Percentiles rank a stretch among this genome's conserved stretches.
Conservation (phyloP, 2,113 vertebrate species). For the Lycaon pictus region DNA sequence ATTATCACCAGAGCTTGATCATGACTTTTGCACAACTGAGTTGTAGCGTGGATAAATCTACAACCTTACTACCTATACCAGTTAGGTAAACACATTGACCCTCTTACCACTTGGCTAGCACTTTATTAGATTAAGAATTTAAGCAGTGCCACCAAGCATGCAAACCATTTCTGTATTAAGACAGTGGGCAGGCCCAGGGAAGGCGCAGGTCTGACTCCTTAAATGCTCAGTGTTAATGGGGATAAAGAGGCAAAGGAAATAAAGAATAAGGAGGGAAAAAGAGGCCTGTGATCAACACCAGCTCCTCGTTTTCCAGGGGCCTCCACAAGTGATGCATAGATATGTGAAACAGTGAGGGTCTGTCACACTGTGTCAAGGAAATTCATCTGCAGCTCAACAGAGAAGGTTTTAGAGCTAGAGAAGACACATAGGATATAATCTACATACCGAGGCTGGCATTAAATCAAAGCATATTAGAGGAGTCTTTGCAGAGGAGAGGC, state of each 20-base stretch:
- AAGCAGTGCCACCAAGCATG: neutral
- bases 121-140: neutral
- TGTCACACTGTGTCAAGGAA: constrained; percentile 58
- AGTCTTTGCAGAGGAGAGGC: neutral
- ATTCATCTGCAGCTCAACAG: constrained; percentile 26
- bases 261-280: neutral
- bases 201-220: neutral
- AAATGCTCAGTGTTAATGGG: neutral
- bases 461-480: constrained; percentile 40
- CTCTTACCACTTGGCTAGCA: neutral
- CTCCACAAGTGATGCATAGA: neutral
- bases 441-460: neutral
- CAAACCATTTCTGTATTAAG: neutral
- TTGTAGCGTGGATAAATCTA: fast-evolving
- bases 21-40: neutral
- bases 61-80: fast-evolving
- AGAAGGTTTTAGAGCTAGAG: neutral
- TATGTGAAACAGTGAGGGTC: neutral
- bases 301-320: neutral
- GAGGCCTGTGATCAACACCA: neutral
- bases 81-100: neutral
- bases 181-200: neutral
- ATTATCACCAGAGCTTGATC: neutral
- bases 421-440: neutral
- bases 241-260: neutral